These are phyloP conservation scores for Chydorus sphaericus DNA, from an alignment of 2,888 invertebrate species.

Conservation along the genomic window DNA sequence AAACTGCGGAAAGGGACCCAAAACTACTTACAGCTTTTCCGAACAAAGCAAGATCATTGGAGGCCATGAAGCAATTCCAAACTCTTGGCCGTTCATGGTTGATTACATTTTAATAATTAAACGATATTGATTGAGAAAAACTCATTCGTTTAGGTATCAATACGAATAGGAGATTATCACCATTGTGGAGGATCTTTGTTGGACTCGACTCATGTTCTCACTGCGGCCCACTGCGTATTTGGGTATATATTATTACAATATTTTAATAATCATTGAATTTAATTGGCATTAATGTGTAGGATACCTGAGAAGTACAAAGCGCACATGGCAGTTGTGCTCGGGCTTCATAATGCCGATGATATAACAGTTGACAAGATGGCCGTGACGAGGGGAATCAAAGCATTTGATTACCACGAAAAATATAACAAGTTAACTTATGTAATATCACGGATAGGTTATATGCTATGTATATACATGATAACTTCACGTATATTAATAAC, in stretches of 20 bases:
- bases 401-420: slow-evolving; percentile 56
- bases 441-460: too few relatives aligned
- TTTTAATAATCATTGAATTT: background rate
- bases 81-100: slow-evolving; percentile 67
- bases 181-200: slow-evolving; percentile 80
- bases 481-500: background rate
- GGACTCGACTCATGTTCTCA: slow-evolving; percentile 58
- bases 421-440: background rate
- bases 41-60: slow-evolving; percentile 75
- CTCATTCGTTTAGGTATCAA: background rate
- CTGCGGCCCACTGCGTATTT: slow-evolving; percentile 78
- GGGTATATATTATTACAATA: slow-evolving; percentile 42
- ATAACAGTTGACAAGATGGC: too few relatives aligned
- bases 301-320: slow-evolving; percentile 13
- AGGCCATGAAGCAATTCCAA: slow-evolving; percentile 60
- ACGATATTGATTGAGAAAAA: background rate
- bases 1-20: slow-evolving; percentile 18
- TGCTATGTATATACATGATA: background rate
- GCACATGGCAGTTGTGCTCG: slow-evolving; percentile 9
- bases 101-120: background rate
- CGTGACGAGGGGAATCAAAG: too few relatives aligned
- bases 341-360: slow-evolving; percentile 37
- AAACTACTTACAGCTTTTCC: slow-evolving; percentile 47
- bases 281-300: too few relatives aligned
- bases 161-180: too few relatives aligned